Evolutionary conservation across 2,888 invertebrate species (phyloP).

Genomic region (Cataglyphis albicans): DNA sequence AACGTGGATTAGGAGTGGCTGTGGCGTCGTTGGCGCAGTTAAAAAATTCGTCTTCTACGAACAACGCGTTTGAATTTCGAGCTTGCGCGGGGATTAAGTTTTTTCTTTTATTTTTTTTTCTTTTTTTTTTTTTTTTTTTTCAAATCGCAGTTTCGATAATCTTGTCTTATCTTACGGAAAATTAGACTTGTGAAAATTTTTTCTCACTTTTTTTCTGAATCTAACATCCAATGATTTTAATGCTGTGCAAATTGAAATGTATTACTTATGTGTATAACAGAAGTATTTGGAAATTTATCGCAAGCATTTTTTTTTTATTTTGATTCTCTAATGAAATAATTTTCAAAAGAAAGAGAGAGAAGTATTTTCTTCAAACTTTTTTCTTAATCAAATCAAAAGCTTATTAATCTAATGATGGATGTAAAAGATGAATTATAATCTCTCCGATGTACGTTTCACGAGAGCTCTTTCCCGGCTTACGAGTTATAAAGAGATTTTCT

Average conservation of each 20-base stretch:
- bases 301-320: background rate
- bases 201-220: background rate
- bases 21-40: slow-evolving; percentile 10
- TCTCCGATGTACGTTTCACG: background rate
- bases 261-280: background rate
- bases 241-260: background rate
- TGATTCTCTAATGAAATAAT: background rate
- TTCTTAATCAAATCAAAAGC: background rate
- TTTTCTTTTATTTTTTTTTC: background rate
- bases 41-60: slow-evolving; percentile 55
- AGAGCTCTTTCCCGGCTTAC: background rate
- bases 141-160: slow-evolving; percentile 34
- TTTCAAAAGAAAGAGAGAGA: background rate
- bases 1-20: slow-evolving; percentile 60
- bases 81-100: slow-evolving; percentile 18
- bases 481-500: slow-evolving; percentile 6
- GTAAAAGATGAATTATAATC: background rate
- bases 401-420: background rate
- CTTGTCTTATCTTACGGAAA: slow-evolving; percentile 22
- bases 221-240: slow-evolving; percentile 7
- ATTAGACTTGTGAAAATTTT: slow-evolving; percentile 23
- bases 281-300: background rate
- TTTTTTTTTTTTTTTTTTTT: slow-evolving; percentile 29
- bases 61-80: slow-evolving; percentile 10
- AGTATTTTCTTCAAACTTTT: background rate